Evolutionary conservation across 2,888 invertebrate genomes (phyloP), one percentile per base, ranked within the genome.

Genomic region (Chloroclystis v-ata): DNA sequence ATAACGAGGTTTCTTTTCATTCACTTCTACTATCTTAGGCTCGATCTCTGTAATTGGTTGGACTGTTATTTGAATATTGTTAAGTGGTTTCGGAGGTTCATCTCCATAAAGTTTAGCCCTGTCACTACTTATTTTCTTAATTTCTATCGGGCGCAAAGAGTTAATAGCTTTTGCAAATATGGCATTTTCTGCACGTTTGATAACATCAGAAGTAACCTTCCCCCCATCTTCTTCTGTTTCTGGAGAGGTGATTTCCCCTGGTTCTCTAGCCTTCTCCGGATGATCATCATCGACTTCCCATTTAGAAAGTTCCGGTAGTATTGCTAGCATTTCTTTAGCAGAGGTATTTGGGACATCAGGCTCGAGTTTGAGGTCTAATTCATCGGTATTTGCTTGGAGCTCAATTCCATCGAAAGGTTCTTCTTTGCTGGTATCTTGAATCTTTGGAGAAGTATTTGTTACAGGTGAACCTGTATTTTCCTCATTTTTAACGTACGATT

Each of bases 141-240:
- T 92, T 82, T 94, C 94, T 41, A 93, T 91, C 0, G 94, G 93
- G 47, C 93, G 89, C 35, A 94, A 91, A 0, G 95, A 94, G 66
- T 93, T 95, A 32, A 95, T 94, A 0, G 95, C 95, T 76, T 97
- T 95, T 30, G 96, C 94, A 73, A 97, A 95, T 61, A 97, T 94
- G 0, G 95, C 96, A 73, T 97, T 96, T 82, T 97, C 97, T 1
- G 97, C 97, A 57, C 96, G 90, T 70, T 97, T 96, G 39, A 97
- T 85, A 3, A 97, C 95, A 77, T 96, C 96, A 12, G 93, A 94
- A 1, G 96, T 96, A 1, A 93, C 92, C 81, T 94, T 94, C 44
- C 89, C 90, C 5, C 88, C 82, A 60, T 90, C 90, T 58, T 89
- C 90, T 72, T 87, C 75, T 67, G 82, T 80, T 37, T 85, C 82